Conservation (phyloP, 2,797 vertebrate genomes). For the Rhinoraja longicauda region DNA sequence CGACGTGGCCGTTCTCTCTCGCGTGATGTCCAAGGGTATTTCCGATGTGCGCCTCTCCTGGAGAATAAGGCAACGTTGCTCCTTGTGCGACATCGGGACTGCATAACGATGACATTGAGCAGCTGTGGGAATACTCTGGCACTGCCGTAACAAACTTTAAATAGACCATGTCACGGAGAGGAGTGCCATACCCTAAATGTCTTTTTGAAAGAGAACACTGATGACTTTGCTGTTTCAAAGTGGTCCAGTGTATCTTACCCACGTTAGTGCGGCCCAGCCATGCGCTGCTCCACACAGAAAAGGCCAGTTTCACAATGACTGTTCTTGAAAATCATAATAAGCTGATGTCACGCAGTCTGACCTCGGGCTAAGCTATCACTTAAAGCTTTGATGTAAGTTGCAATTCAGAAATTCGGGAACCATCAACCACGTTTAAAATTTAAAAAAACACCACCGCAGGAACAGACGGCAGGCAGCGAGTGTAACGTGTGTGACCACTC, state of each 20-base stretch:
- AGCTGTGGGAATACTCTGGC: neutral
- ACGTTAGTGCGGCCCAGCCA: too few species aligned
- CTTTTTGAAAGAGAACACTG: neutral
- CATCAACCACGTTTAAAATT: too few species aligned
- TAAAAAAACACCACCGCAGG: neutral
- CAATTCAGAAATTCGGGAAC: neutral
- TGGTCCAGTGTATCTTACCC: too few species aligned
- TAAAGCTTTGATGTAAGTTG: neutral
- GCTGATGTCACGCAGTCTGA: neutral
- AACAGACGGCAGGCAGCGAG: neutral
- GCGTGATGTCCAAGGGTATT: neutral
- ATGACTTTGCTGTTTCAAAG: neutral
- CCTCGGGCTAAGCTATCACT: neutral
- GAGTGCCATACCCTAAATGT: neutral
- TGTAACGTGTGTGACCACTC: neutral
- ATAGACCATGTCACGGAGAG: neutral
- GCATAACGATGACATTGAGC: neutral
- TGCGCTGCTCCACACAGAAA: neutral
- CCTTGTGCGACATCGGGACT: neutral
- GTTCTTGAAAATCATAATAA: too few species aligned
- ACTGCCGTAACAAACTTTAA: neutral
- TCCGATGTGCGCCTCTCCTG: neutral
- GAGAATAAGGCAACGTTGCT: neutral
- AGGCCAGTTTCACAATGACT: neutral
- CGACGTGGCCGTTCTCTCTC: too few species aligned